Evolutionary conservation across 2,113 vertebrate species (phyloP).

Genomic region (Illadopsis cleaveri): DNA sequence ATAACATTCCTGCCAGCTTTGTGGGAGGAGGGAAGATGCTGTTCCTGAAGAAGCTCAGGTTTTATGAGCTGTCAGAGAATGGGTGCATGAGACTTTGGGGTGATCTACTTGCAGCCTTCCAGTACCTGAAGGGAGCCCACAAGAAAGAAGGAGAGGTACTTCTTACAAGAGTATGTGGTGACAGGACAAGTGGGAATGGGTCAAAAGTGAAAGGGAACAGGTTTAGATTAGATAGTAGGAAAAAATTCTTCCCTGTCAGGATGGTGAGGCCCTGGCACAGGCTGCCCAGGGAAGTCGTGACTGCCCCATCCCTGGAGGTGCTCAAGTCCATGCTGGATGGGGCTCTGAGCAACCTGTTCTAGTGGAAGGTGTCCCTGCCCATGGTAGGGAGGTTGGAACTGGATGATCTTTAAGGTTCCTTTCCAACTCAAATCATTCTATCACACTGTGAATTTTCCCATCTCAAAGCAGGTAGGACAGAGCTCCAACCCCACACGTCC

Average conservation of each 20-base stretch:
- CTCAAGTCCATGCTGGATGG: background rate
- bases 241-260: background rate
- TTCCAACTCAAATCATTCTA: background rate
- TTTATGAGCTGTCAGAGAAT: background rate
- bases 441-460: background rate
- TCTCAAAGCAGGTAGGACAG: background rate
- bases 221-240: background rate
- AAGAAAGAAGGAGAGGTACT: too few relatives aligned
- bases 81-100: background rate
- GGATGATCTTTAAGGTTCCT: background rate
- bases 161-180: background rate
- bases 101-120: background rate
- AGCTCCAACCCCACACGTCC: rapidly evolving
- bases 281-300: background rate
- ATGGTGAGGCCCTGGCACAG: background rate
- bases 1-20: background rate
- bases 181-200: background rate
- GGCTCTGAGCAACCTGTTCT: background rate
- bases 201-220: background rate
- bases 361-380: background rate
- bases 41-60: background rate
- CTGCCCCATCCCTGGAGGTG: background rate
- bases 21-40: background rate
- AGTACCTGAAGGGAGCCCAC: background rate
- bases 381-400: background rate